These are phyloP conservation scores for Halisarca cf. caerulea DNA, from an alignment of 37 sponge, comb jelly and placozoan species.

Conservation along the genomic window DNA sequence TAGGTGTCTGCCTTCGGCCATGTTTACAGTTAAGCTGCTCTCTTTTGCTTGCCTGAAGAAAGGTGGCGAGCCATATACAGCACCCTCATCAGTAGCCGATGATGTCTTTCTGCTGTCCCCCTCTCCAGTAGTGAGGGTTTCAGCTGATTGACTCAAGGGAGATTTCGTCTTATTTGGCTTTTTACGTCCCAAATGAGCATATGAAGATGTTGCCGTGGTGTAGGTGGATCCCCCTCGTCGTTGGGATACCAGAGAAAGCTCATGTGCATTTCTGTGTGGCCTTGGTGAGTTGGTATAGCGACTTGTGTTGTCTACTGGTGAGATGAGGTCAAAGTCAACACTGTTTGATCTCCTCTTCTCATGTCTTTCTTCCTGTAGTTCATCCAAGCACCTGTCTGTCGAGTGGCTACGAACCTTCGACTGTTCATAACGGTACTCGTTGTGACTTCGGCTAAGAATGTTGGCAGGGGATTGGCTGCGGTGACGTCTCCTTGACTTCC, in stretches of 20 bases:
- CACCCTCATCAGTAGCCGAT: not conserved
- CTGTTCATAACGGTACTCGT: constrained; percentile 8
- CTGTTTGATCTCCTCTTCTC: not conserved
- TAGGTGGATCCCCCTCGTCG: constrained; percentile 58
- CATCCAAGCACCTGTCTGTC: constrained; percentile 3
- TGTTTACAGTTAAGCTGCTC: not conserved
- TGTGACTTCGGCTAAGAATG: constrained; percentile 17
- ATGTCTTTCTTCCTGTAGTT: not conserved
- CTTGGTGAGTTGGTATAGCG: not conserved
- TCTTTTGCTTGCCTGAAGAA: not conserved
- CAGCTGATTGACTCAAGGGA: not conserved
- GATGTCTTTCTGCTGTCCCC: no score
- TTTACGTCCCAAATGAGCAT: constrained; percentile 51
- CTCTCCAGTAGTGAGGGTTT: not conserved
- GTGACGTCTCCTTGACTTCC: constrained; percentile 9
- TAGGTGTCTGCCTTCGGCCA: not conserved
- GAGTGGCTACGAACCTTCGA: not conserved
- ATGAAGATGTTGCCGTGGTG: constrained; percentile 64
- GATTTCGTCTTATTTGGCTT: constrained; percentile 46
- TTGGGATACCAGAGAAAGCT: not conserved
- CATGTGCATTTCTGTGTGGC: not conserved
- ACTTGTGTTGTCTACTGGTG: constrained; percentile 26
- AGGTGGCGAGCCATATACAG: not conserved
- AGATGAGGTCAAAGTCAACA: constrained; percentile 21
- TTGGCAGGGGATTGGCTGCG: constrained; percentile 17